Evolutionary conservation across 64 coral and sea anemone species (phyloP), one percentile per base, ranked within the genome.

Genomic region (Stichodactyla mertensii): DNA sequence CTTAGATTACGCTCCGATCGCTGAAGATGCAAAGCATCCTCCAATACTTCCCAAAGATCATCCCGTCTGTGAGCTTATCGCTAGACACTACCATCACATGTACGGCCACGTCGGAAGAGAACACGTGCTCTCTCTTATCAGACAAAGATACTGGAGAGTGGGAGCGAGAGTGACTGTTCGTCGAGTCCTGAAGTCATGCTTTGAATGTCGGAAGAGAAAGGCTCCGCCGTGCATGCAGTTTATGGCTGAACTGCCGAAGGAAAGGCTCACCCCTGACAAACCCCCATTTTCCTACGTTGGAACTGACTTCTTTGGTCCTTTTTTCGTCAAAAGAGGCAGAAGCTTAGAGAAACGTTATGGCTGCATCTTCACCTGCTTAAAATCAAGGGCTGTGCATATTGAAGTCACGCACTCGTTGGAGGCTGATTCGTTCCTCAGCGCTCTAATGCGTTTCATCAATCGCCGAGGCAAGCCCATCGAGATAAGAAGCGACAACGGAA

Each of bases 261-360:
- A 57, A 6, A 18, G 54, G 77, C 16, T 91, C 9, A 55, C n/a
- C 16, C 19, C 66, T 6, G 77, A 59, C 23, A 10, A 79, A 6
- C 77, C 55, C 15, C 89, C 89, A 52, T 90, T 90, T 78, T 15
- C 61, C n/a, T 57, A 77, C 51, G 83, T 78, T 8, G 82, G 89
- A 69, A 61, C 52, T 0, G 88, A 89, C 51, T 89, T 31, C 52
- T 89, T 89, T 71, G 88, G 88, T n/a, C 88, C 79, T 11, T 90
- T 78, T 19, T 28, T 20, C 0, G 89, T 90, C 27, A 56, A 84
- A 20, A 53, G 82, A 5, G 66, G 79, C 1, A 74, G 89, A 79
- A 85, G 83, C 27, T 6, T 77, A 0, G 89, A 55, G 9, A 90
- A 85, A 51, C 52, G 83, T n/a, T 90, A 90, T 60, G 89, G 88